Conservation (phyloP, 2,113 vertebrate species). For the Mesoclemmys tuberculata region DNA sequence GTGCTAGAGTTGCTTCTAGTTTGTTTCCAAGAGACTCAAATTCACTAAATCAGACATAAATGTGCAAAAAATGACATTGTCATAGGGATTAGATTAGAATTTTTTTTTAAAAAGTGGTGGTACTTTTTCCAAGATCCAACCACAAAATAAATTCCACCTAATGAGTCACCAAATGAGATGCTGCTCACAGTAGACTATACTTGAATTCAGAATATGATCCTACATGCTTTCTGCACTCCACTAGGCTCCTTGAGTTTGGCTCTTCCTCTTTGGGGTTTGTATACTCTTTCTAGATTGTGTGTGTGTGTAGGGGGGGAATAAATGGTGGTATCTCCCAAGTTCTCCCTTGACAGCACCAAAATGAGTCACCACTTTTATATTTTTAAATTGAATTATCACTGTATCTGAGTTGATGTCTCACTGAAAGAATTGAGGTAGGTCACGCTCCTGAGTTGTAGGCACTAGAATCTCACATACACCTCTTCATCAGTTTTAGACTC, state of each 20-base stretch:
- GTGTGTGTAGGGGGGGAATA: too few relatives aligned
- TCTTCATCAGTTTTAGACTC: not conserved
- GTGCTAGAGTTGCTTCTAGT: not conserved
- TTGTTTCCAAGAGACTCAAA: not conserved
- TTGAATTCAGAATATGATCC: not conserved
- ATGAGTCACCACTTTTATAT: not conserved
- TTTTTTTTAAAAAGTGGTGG: not conserved
- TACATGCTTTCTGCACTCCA: too few relatives aligned
- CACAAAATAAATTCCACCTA: too few relatives aligned
- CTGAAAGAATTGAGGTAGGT: not conserved
- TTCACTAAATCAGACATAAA: not conserved
- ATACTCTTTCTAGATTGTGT: too few relatives aligned
- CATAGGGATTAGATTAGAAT: not conserved
- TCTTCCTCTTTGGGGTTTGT: too few relatives aligned
- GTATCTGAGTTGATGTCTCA: not conserved
- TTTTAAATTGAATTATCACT: not conserved
- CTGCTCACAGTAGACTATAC: not conserved
- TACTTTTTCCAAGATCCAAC: not conserved
- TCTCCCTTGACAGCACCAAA: not conserved
- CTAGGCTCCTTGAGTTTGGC: too few relatives aligned
- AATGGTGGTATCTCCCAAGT: too few relatives aligned
- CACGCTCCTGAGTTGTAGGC: not conserved
- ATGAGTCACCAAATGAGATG: too few relatives aligned
- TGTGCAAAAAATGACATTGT: not conserved
- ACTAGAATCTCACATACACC: not conserved